A percentile compares a stretch with the other conserved stretches of the same genome.
Conservation (phyloP, 92 coral and sea anemone species). For the Porites divaricata region DNA sequence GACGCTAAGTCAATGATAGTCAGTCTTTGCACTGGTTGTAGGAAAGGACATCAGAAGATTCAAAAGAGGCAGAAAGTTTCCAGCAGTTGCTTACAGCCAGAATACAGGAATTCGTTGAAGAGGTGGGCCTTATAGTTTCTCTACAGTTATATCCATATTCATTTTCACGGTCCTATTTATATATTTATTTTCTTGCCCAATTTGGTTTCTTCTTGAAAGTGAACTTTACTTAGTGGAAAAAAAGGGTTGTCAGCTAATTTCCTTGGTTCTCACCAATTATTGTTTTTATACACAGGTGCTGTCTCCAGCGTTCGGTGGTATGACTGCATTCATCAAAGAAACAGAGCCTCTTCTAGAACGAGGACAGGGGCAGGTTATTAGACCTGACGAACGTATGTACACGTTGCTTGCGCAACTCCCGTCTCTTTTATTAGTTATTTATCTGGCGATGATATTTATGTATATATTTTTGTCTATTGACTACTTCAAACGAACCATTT, state of each 20-base stretch:
- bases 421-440: no score
- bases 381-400: constrained; percentile 94
- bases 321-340: constrained; percentile 95
- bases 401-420: neutral
- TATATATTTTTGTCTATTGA: no score
- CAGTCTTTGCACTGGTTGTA: neutral
- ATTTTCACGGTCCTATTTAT: neutral
- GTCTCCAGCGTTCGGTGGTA: constrained; percentile 98
- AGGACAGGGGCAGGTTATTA: constrained; percentile 93
- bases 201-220: no score
- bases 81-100: constrained; percentile 97
- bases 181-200: no score
- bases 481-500: neutral
- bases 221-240: no score
- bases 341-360: constrained; percentile 92
- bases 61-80: constrained; percentile 96
- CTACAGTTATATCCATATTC: neutral
- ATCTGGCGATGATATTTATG: no score
- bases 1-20: no score
- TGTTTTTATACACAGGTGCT: constrained; percentile 68
- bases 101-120: constrained; percentile 98
- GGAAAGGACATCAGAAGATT: constrained; percentile 99
- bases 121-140: constrained; percentile 47
- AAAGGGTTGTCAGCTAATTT: no score
- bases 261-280: neutral